Base-by-base conservation (phyloP, 2,888 invertebrate genomes). In the Omphaloscelis lunosa region DNA sequence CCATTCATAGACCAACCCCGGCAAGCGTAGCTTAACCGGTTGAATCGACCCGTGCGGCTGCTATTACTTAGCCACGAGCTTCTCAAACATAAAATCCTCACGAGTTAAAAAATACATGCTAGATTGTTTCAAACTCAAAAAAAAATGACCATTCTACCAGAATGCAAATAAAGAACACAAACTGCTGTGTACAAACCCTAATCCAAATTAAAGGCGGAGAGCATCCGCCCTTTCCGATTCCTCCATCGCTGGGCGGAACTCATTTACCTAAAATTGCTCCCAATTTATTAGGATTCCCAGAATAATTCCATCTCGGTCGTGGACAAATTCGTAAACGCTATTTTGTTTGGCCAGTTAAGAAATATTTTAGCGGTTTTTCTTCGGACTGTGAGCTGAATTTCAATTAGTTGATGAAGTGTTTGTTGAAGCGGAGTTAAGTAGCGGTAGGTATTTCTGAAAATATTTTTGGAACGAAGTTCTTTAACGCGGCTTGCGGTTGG, bases 231-330 rank as follows among this genome's bases (percentile, higher is more conserved):
- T 90, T 92, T 91, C 89, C 91, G 90, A 91, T 91, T 91, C 90
- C 89, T 85, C 75, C 84, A 82, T 83, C 88, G 82, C 73, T 83
- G 89, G 88, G 86, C 89, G 90, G 89, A 92, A 90, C 92, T 93
- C 93, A 93, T 95, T 94, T 94, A 90, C 92, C 93, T 93, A 92
- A 94, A 94, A 94, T 94, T 92, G 91, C 93, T 92, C 84, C 89
- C 93, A 93, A 94, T 94, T 94, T 94, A 93, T 94, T 92, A 92
- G 93, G 93, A 93, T 93, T 93, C 93, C 91, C 90, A 86, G 90
- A 92, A 93, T 94, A 92, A 93, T 92, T 94, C 89, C 89, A 82
- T 86, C 75, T 76, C 66, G 78, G 68, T 74, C 78, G 82, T 87
- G 86, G 83, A 83, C 84, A 89, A 88, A 89, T 87, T 88, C 61